A percentile compares a stretch with the other conserved stretches of the same genome.
Conservation (phyloP, 92 coral and sea anemone species). For the Micromussa lordhowensis region DNA sequence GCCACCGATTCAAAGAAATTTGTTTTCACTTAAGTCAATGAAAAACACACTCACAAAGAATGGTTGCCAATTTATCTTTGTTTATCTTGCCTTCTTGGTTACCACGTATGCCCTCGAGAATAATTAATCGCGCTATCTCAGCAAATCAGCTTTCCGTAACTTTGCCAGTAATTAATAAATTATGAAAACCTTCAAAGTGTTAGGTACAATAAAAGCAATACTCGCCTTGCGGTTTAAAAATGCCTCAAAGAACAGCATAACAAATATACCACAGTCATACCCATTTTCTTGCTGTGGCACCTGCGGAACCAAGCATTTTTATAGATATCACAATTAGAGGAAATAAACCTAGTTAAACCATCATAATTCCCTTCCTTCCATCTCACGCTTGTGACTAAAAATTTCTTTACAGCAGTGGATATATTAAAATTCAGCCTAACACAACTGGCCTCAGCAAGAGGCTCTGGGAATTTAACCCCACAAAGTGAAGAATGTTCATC, state of each 20-base stretch:
- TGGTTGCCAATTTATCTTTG: too few species aligned
- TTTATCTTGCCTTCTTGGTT: too few species aligned
- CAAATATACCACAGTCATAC: constrained; percentile 7
- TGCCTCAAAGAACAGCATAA: constrained; percentile 7
- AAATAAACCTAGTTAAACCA: not conserved
- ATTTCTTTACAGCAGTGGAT: too few species aligned
- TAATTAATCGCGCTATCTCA: not conserved
- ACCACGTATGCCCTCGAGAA: too few species aligned
- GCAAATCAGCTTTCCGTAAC: not conserved
- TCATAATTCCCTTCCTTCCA: not conserved
- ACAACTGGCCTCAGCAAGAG: too few species aligned
- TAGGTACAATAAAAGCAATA: not conserved
- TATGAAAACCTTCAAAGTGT: not conserved
- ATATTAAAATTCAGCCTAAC: too few species aligned
- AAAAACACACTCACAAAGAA: too few species aligned
- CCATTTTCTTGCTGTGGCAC: constrained; percentile 22
- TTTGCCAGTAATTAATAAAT: not conserved
- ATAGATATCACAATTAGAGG: not conserved
- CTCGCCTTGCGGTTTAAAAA: constrained; percentile 3
- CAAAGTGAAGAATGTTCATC: not conserved
- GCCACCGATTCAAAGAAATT: too few species aligned
- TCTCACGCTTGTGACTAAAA: constrained; percentile 3
- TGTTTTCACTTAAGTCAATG: too few species aligned
- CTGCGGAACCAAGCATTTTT: not conserved
- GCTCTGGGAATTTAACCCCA: not conserved